A percentile compares a stretch with the other conserved stretches of the same genome.
These are phyloP conservation scores for Myotis pilosus DNA, from an alignment of 2,797 vertebrate species.

Conservation along the genomic window DNA sequence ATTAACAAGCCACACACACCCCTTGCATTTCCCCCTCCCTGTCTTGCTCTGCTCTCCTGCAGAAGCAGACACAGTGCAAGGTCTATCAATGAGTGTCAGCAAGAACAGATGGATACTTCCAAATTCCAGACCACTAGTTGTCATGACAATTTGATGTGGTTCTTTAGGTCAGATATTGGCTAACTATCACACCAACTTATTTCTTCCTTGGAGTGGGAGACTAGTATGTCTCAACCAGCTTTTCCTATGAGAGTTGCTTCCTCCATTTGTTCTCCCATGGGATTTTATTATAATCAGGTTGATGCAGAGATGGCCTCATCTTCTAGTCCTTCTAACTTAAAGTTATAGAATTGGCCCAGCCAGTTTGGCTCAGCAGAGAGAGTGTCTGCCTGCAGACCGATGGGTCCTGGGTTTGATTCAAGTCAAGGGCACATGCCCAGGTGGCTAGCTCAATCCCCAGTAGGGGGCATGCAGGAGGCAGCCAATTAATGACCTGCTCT, in stretches of 20 bases:
- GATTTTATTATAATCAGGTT: neutral
- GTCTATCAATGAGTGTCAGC: conserved; percentile 32
- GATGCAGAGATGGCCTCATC: neutral
- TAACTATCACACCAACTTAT: neutral
- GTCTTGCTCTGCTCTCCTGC: neutral
- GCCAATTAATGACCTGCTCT: too few relatives aligned
- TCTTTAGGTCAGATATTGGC: conserved; percentile 7
- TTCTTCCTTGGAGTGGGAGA: neutral
- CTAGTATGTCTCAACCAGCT: neutral
- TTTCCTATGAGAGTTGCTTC: neutral
- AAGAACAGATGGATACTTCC: neutral
- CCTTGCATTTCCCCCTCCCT: neutral
- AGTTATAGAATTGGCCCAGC: neutral
- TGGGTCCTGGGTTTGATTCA: too few relatives aligned
- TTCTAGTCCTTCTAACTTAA: neutral
- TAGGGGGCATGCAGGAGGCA: too few relatives aligned
- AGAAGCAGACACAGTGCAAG: neutral
- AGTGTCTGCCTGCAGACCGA: too few relatives aligned
- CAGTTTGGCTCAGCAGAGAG: too few relatives aligned
- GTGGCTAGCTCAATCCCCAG: too few relatives aligned
- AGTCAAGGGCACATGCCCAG: too few relatives aligned
- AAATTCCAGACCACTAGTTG: neutral
- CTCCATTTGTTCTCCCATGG: neutral
- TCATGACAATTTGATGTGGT: conserved; percentile 51
- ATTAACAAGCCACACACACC: neutral